Evolutionary conservation across 1,140 invertebrate genomes (phyloP).

Genomic region (Diorhabda carinulata): DNA sequence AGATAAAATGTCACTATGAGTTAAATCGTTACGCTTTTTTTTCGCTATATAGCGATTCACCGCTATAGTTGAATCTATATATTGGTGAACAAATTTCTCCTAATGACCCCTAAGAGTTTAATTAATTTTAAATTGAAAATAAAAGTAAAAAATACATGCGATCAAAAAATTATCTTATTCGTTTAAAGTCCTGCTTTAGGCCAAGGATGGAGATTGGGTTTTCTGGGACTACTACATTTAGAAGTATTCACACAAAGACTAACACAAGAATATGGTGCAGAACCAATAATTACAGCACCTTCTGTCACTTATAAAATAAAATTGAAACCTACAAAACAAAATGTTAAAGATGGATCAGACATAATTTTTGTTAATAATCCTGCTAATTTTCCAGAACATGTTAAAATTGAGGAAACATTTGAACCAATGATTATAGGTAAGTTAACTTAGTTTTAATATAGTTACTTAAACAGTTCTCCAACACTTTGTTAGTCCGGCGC

Average conservation of each 20-base stretch:
- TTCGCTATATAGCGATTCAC: not conserved
- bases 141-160: too few relatives aligned
- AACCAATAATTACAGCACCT: constrained; percentile 87
- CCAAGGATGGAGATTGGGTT: constrained; percentile 90
- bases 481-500: too few relatives aligned
- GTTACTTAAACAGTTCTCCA: too few relatives aligned
- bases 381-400: constrained; percentile 65
- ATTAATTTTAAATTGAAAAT: too few relatives aligned
- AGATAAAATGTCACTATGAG: not conserved
- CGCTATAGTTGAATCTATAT: too few relatives aligned
- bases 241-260: constrained; percentile 93
- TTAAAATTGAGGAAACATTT: constrained; percentile 67
- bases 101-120: too few relatives aligned
- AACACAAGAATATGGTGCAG: constrained; percentile 87
- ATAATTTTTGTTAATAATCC: constrained; percentile 76
- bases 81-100: too few relatives aligned
- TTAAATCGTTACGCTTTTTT: not conserved
- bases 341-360: constrained; percentile 63
- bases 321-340: constrained; percentile 56
- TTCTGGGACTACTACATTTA: constrained; percentile 91
- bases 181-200: constrained; percentile 81
- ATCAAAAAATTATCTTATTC: too few relatives aligned
- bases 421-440: constrained; percentile 82
- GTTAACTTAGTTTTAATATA: not conserved
- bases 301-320: constrained; percentile 92